These are phyloP conservation scores for Pycnonotus jocosus DNA, from an alignment of 2,113 vertebrate species.

Conservation along the genomic window DNA sequence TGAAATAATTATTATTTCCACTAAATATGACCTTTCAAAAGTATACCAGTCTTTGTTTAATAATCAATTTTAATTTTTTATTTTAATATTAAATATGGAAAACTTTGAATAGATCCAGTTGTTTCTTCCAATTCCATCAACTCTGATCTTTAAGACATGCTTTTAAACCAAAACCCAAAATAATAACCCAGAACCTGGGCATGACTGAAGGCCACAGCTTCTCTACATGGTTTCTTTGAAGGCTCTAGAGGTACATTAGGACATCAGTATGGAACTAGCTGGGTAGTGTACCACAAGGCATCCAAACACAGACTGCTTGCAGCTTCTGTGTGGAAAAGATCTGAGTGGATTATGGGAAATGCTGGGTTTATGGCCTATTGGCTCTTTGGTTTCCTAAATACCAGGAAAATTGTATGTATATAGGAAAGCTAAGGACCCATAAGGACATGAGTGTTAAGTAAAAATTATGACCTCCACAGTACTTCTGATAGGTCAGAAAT, in stretches of 20 bases:
- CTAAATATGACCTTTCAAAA: neutral
- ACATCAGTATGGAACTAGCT: neutral
- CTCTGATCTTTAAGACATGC: neutral
- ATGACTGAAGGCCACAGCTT: neutral
- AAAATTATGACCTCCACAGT: neutral
- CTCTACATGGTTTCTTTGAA: neutral
- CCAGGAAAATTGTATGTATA: neutral
- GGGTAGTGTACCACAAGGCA: neutral
- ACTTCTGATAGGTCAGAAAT: neutral
- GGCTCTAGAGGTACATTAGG: neutral
- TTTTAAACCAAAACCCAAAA: neutral
- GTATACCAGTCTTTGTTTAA: neutral
- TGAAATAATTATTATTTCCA: neutral
- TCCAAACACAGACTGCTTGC: neutral
- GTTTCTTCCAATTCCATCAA: neutral
- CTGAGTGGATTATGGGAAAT: neutral
- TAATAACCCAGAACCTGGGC: neutral
- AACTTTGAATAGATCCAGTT: neutral
- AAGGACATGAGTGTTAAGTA: neutral
- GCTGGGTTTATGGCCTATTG: neutral
- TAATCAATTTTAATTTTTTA: neutral
- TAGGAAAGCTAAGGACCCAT: neutral
- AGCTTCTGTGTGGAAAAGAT: neutral
- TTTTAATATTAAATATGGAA: neutral
- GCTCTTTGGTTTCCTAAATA: neutral